These are phyloP conservation scores for Telenomus remus DNA, from an alignment of 1,140 invertebrate genomes.

Conservation along the genomic window DNA sequence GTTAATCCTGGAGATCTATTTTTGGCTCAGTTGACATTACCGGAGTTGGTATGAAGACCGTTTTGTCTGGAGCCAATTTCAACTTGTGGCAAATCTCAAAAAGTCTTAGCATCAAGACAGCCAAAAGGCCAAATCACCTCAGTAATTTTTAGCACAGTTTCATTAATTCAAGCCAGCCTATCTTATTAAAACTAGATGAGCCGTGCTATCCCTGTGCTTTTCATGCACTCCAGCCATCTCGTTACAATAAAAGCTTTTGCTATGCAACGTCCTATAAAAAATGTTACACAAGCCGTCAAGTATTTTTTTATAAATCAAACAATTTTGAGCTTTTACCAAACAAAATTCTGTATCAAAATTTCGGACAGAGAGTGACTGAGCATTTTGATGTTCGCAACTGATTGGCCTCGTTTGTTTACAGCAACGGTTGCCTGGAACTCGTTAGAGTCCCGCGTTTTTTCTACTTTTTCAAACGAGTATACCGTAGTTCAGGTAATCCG, in stretches of 20 bases:
- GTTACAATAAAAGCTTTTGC: not conserved
- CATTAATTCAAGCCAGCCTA: not conserved
- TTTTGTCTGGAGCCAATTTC: too few species aligned
- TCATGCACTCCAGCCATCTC: not conserved
- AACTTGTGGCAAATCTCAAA: too few species aligned
- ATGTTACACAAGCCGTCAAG: too few species aligned
- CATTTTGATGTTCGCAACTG: constrained; percentile 12
- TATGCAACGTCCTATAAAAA: too few species aligned
- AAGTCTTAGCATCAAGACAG: too few species aligned
- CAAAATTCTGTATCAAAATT: constrained; percentile 5
- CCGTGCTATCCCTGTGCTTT: not conserved
- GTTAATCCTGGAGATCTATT: too few species aligned
- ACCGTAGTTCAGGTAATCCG: constrained; percentile 67
- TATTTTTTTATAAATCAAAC: not conserved
- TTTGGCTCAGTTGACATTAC: too few species aligned
- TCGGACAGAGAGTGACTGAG: not conserved
- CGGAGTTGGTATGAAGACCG: too few species aligned
- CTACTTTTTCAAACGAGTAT: constrained; percentile 68
- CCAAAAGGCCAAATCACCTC: not conserved
- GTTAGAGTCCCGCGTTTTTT: constrained; percentile 63
- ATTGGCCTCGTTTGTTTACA: constrained; percentile 35
- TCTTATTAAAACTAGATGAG: constrained; percentile 7
- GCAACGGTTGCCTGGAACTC: constrained; percentile 47
- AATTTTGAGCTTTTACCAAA: not conserved
- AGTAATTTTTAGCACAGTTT: not conserved